phyloP scores from a whole-genome alignment of 2,113 vertebrate genomes.

The Petrocephalus zakoni region DNA sequence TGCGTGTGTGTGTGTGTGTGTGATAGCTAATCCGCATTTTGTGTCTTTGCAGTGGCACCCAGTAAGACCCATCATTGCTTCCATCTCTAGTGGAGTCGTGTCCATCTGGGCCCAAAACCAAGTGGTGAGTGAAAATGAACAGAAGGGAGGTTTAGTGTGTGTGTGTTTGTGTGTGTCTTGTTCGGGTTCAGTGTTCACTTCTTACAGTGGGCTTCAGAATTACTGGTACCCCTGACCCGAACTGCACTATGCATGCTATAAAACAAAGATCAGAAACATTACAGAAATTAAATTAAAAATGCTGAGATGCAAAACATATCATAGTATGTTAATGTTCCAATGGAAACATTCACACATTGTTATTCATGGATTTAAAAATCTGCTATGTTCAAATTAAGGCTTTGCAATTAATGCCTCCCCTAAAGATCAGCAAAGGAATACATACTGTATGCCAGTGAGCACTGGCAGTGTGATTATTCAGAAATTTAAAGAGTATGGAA shows the following conservation, averaged over 20 bases:
- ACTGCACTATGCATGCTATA: not conserved
- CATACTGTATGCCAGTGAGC: too few relatives aligned
- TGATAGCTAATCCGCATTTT: not conserved
- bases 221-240: not conserved
- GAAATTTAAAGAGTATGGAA: too few relatives aligned
- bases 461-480: too few relatives aligned
- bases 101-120: slow-evolving; percentile 99
- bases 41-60: slow-evolving; percentile 82
- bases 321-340: not conserved
- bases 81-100: slow-evolving; percentile 94
- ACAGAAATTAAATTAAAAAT: not conserved
- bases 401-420: too few relatives aligned
- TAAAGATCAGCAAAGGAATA: too few relatives aligned
- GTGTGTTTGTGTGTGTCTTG: not conserved
- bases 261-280: not conserved
- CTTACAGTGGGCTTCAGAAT: not conserved
- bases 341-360: not conserved
- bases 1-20: too few relatives aligned
- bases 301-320: not conserved
- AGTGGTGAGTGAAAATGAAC: slow-evolving; percentile 73
- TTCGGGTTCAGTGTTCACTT: not conserved
- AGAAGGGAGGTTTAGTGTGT: not conserved
- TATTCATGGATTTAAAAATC: not conserved
- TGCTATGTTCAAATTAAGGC: too few relatives aligned
- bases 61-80: slow-evolving; percentile 92